A percentile compares a stretch with the other conserved stretches of the same genome.
Conservation (phyloP, 2,797 vertebrate genomes). For the Dermochelys coriacea region DNA sequence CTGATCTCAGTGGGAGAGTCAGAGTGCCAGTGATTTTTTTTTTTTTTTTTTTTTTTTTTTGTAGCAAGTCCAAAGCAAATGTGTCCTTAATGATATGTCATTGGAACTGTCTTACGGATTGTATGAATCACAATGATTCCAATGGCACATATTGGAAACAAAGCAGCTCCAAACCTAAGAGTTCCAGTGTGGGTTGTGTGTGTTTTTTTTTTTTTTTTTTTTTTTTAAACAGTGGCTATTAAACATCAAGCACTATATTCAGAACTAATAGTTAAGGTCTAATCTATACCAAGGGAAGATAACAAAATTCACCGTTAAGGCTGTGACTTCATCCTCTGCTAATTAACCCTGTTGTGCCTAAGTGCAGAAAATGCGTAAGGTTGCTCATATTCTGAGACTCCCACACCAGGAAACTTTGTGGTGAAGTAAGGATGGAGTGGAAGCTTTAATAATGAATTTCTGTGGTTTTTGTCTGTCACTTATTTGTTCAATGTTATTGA, state of each 20-base stretch:
- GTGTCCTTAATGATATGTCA: not conserved
- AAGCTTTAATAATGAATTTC: not conserved
- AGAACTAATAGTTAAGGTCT: not conserved
- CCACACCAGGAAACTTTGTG: rapidly evolving
- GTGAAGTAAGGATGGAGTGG: not conserved
- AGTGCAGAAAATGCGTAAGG: not conserved
- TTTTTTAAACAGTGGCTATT: not conserved
- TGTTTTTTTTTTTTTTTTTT: no score
- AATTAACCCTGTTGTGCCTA: rapidly evolving
- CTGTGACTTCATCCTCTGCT: not conserved
- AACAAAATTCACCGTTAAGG: not conserved
- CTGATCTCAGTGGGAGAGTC: not conserved
- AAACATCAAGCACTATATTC: not conserved
- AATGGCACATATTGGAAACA: not conserved
- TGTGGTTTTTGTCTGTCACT: not conserved
- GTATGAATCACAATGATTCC: rapidly evolving
- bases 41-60: not conserved
- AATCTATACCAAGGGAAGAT: not conserved
- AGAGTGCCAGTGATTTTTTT: not conserved
- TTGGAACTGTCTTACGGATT: not conserved
- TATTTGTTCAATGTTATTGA: not conserved
- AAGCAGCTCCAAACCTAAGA: not conserved
- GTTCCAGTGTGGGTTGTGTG: rapidly evolving
- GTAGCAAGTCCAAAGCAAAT: not conserved
- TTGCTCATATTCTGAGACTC: not conserved